These are phyloP conservation scores for Cynopterus brachyotis DNA, from an alignment of 2,113 vertebrate species.

Conservation along the genomic window DNA sequence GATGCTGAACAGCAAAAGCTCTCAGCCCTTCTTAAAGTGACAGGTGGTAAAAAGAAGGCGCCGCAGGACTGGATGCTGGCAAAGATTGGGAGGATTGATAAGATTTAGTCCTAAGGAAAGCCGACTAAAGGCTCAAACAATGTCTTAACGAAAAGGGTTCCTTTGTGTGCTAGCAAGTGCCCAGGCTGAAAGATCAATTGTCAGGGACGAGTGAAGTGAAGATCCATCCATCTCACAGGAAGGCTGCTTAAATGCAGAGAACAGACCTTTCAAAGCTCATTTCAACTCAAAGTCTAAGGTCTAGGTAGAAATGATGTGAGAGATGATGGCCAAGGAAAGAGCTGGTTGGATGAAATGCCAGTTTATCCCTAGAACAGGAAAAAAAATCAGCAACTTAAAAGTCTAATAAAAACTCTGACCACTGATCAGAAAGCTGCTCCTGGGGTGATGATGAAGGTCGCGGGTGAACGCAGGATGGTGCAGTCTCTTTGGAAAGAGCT, in stretches of 20 bases:
- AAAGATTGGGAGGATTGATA: not conserved
- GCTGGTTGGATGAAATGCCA: not conserved
- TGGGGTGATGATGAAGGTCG: not conserved
- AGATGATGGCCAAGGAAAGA: not conserved
- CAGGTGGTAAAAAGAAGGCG: not conserved
- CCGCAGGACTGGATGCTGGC: not conserved
- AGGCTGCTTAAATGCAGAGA: not conserved
- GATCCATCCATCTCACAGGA: not conserved
- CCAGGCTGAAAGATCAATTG: not conserved
- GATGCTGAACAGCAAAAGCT: not conserved
- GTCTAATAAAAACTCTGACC: not conserved
- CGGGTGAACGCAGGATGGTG: not conserved
- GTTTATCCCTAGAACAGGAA: not conserved
- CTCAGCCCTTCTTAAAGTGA: not conserved
- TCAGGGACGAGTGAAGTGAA: rapidly evolving
- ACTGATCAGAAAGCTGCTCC: not conserved
- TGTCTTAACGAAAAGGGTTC: not conserved
- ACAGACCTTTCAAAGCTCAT: not conserved
- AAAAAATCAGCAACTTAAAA: not conserved
- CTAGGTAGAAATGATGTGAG: not conserved
- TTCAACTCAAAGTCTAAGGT: not conserved
- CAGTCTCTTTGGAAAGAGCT: not conserved
- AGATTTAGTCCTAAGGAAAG: not conserved
- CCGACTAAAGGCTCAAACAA: not conserved
- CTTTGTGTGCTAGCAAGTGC: not conserved